Evolutionary conservation across 2,797 vertebrate genomes (phyloP).

Genomic region (Hephaestus fuliginosus): DNA sequence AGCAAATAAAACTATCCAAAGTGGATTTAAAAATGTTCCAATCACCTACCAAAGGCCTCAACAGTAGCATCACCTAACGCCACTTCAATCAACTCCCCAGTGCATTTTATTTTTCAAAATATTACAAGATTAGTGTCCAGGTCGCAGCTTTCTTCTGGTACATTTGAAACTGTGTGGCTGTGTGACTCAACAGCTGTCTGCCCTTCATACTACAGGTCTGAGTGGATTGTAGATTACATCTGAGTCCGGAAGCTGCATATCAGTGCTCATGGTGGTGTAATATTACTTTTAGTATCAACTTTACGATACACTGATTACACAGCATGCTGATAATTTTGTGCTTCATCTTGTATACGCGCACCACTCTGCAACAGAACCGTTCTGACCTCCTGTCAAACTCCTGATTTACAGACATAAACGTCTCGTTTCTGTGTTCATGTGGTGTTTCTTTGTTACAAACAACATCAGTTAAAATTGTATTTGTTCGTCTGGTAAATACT

Average conservation of each 20-base stretch:
- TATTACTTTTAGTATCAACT: constrained; percentile 1
- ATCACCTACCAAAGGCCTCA: background rate
- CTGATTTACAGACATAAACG: background rate
- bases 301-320: background rate
- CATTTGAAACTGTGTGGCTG: background rate
- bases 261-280: background rate
- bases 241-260: background rate
- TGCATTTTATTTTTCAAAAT: background rate
- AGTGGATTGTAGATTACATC: background rate
- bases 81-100: background rate
- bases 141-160: background rate
- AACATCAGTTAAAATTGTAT: background rate
- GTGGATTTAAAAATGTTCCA: no score
- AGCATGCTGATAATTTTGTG: background rate
- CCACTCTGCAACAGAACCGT: background rate
- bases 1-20: no score
- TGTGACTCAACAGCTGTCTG: background rate
- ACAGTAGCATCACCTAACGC: background rate
- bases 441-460: background rate
- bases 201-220: background rate
- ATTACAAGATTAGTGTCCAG: background rate
- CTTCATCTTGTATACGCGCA: background rate
- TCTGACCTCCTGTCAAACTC: background rate
- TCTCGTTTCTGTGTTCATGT: background rate
- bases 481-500: background rate